These are phyloP conservation scores for Vicugna pacos DNA, from an alignment of 2,113 vertebrate species.

Conservation along the genomic window DNA sequence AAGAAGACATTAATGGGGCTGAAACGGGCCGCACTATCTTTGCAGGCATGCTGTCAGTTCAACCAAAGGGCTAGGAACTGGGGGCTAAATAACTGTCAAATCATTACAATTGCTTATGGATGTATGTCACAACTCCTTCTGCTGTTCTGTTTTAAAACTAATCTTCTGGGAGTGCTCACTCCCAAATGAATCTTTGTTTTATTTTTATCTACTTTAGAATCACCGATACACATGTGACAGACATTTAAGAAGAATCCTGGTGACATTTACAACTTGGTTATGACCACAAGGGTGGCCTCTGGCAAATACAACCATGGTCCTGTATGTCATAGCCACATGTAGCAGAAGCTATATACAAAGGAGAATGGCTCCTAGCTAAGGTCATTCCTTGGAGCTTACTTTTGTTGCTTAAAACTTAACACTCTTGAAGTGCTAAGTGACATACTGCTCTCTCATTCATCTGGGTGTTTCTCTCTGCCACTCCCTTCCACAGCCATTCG, in stretches of 20 bases:
- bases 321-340: slow-evolving; percentile 86
- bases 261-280: slow-evolving; percentile 86
- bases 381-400: slow-evolving; percentile 86
- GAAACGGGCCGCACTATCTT: slow-evolving; percentile 83
- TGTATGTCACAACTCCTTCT: slow-evolving; percentile 83
- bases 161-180: slow-evolving; percentile 80
- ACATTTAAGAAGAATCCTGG: slow-evolving; percentile 78
- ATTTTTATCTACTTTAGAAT: slow-evolving; percentile 86
- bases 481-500: background rate
- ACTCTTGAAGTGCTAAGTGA: slow-evolving; percentile 71
- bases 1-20: slow-evolving; percentile 87
- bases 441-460: slow-evolving; percentile 33
- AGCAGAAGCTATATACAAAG: slow-evolving; percentile 89
- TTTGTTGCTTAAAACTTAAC: slow-evolving; percentile 78
- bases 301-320: slow-evolving; percentile 85
- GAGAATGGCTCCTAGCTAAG: slow-evolving; percentile 89
- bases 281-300: slow-evolving; percentile 85
- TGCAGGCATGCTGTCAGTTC: slow-evolving; percentile 84
- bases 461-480: background rate
- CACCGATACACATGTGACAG: slow-evolving; percentile 85
- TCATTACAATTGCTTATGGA: slow-evolving; percentile 81
- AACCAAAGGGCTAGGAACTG: slow-evolving; percentile 85
- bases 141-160: slow-evolving; percentile 81
- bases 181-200: slow-evolving; percentile 87
- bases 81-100: slow-evolving; percentile 88